Base-by-base conservation (phyloP, 2,113 vertebrate genomes). In the Perccottus glenii region DNA sequence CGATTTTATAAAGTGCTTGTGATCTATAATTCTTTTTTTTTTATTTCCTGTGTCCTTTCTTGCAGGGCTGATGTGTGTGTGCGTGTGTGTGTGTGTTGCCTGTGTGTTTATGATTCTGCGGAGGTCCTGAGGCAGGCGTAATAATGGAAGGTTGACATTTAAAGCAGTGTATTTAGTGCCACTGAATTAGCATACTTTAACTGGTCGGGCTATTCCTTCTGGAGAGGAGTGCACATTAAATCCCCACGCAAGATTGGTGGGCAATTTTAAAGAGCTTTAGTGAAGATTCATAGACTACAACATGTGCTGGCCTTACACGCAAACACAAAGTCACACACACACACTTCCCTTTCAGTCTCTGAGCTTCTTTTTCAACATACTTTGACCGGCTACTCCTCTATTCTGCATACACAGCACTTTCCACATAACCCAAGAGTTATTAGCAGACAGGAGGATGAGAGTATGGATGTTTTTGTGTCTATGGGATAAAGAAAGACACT, bases 131-230 rank as follows among this genome's bases (percentile, higher is more conserved):
- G 73, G 75, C 76, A 53, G 33, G 43, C 59, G 72, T 84, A 72
- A 74, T 88, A 87, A 88, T 89, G 84, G 78, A 86, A 81, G 82
- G 81, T 81, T 91, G 89, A 89, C 86, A 89, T 91, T 91, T 87
- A 88, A 90, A 88, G 81, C 87, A 82, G 86, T 83, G 67, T 89
- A 83, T 84, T 88, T 88, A 87, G 89, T 86, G 85, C 70, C 79
- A 77, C 71, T 74, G 87, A 86, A 90, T 92, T 91, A 89, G 78
- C 87, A 88, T 91, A 89, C 77, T 91, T 88, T 90, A 91, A 85
- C 86, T 82, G 87, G 81, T 79, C 83, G 81, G 62, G 77, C 82
- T 75, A 27, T 80, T 78, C 78, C 76, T 87, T 80, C 78, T 71
- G 61, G 76, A 81, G 64, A 58, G 76, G 66, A 74, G 80, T 70